A percentile compares a stretch with the other conserved stretches of the same genome.
phyloP scores from a whole-genome alignment of 2,888 invertebrate genomes.

The Drosophila colorata region DNA sequence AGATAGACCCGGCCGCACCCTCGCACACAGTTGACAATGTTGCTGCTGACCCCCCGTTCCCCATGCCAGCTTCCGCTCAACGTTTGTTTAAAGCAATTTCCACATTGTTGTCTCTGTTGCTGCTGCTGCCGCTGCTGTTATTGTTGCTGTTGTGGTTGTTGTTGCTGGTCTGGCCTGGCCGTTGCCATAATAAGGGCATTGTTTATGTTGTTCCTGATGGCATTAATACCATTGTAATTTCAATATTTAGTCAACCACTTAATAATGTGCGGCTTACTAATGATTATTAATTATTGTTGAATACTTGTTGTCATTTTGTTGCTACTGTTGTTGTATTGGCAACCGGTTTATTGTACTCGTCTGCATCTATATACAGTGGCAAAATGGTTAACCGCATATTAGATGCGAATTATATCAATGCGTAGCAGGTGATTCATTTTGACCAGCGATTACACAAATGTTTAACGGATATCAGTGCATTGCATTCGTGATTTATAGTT shows the following conservation, averaged over 20 bases:
- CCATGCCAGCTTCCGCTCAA: conserved; percentile 33
- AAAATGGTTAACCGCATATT: conserved; percentile 67
- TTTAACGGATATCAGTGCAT: conserved; percentile 37
- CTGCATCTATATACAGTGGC: conserved; percentile 2
- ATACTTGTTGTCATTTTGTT: conserved; percentile 61
- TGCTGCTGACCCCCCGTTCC: conserved; percentile 30
- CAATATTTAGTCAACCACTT: conserved; percentile 82
- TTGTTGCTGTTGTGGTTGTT: conserved; percentile 24
- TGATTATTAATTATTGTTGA: conserved; percentile 78
- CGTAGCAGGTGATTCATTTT: conserved; percentile 57
- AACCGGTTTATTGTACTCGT: conserved; percentile 16
- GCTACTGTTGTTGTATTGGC: conserved; percentile 13
- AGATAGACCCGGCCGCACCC: background rate
- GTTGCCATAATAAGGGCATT: conserved; percentile 70
- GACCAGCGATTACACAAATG: conserved; percentile 27
- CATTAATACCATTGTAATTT: conserved; percentile 78
- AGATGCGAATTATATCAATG: conserved; percentile 51
- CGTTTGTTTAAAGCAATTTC: conserved; percentile 75
- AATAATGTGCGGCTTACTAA: conserved; percentile 79
- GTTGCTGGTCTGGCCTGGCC: conserved; percentile 35
- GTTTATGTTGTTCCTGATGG: conserved; percentile 75
- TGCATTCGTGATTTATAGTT: conserved; percentile 38
- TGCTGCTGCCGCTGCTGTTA: conserved; percentile 21
- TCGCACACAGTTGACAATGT: conserved; percentile 42
- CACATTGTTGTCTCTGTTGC: conserved; percentile 69